Conservation (phyloP, 2,888 invertebrate species). For the Hydroisotoma schaefferi region DNA sequence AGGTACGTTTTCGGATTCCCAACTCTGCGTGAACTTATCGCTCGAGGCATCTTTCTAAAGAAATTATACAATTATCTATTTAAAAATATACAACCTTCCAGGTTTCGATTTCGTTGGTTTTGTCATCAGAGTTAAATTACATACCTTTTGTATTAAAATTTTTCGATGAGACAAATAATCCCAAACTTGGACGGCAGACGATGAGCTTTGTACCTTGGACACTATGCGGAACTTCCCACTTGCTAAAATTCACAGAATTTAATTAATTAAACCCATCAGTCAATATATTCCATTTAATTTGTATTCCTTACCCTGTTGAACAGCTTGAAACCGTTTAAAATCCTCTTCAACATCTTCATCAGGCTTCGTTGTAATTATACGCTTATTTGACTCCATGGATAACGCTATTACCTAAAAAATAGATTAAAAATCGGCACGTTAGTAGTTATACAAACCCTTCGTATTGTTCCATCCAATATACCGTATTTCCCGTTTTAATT, state of each 20-base stretch:
- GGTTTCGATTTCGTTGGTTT: no score
- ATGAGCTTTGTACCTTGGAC: not conserved
- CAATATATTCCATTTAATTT: not conserved
- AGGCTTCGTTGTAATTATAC: not conserved
- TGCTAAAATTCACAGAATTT: not conserved
- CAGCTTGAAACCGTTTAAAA: slow-evolving; percentile 3
- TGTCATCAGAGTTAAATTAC: no score
- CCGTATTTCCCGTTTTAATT: no score
- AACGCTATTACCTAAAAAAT: no score
- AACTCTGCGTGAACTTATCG: slow-evolving; percentile 5
- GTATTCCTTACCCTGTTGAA: not conserved
- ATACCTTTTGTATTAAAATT: slow-evolving; percentile 4
- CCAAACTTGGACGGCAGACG: slow-evolving; percentile 2
- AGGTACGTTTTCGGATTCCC: not conserved
- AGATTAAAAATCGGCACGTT: no score
- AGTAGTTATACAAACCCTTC: no score
- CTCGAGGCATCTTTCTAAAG: slow-evolving; percentile 3
- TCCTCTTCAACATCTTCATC: slow-evolving; percentile 1
- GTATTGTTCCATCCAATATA: no score
- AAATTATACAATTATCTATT: not conserved
- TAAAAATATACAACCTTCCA: not conserved
- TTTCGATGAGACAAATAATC: slow-evolving; percentile 3
- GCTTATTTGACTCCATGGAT: not conserved
- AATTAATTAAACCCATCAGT: not conserved
- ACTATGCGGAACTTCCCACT: not conserved